These are phyloP conservation scores for Thera obeliscata DNA, from an alignment of 2,888 invertebrate genomes.

Conservation along the genomic window DNA sequence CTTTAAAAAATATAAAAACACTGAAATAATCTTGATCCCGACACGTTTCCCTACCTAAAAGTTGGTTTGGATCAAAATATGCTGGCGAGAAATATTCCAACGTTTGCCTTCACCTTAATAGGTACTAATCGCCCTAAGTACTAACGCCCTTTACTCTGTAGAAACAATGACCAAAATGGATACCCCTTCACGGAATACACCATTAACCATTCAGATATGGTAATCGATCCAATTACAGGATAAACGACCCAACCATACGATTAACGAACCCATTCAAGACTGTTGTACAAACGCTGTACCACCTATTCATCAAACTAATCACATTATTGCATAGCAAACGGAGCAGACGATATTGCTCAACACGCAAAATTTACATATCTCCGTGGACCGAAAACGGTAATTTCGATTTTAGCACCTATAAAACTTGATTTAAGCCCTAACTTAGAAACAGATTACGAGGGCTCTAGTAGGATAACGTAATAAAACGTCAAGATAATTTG, in stretches of 20 bases:
- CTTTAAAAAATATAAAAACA: too few relatives aligned
- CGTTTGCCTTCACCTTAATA: too few relatives aligned
- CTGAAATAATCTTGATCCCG: too few relatives aligned
- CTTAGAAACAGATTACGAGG: constrained; percentile 41
- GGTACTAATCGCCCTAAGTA: too few relatives aligned
- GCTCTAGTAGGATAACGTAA: constrained; percentile 41
- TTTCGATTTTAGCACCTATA: constrained; percentile 46
- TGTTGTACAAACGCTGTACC: constrained; percentile 12
- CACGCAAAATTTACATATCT: constrained; percentile 44
- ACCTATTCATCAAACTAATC: constrained; percentile 37
- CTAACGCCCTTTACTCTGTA: too few relatives aligned
- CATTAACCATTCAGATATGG: too few relatives aligned
- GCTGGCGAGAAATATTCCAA: too few relatives aligned
- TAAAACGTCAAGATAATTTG: constrained; percentile 40
- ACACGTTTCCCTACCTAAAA: too few relatives aligned
- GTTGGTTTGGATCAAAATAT: too few relatives aligned
- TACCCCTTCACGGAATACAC: too few relatives aligned
- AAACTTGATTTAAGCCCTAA: constrained; percentile 44
- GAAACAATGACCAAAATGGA: too few relatives aligned
- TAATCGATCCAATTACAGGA: too few relatives aligned
- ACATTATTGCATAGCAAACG: constrained; percentile 42
- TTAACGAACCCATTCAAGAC: not conserved
- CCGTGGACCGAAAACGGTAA: constrained; percentile 40
- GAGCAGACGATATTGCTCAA: constrained; percentile 36
- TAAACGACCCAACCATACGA: not conserved